Evolutionary conservation across 37 sponge, comb jelly and placozoan genomes (phyloP), one percentile per base, ranked within the genome.

Genomic region (Axinella damicornis): DNA sequence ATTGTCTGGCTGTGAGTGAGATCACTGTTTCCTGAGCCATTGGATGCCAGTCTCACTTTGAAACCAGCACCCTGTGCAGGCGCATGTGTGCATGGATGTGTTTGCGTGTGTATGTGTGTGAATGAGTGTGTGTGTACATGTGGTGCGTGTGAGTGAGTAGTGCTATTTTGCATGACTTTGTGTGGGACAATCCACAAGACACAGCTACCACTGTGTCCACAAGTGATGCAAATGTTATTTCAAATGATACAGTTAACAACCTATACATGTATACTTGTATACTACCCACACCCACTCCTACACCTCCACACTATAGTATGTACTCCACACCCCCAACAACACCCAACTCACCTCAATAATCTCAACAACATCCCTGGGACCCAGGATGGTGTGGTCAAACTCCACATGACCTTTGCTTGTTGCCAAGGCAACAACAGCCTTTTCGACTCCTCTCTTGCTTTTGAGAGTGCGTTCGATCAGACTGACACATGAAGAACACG

Each of bases 401-500:
- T 97, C 94, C 27, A 97, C 68, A 52, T 86, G 87, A 21, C 86
- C 95, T 70, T 63, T 89, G 57, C 71, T 75, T 0, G 96, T 95
- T 79, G 94, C 65, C 72, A 97, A 70, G 61, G 98, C 75, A 58
- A 97, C 94, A 28, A 86, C 61, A 13, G 94, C 97, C 54, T 80
- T 79, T 36, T 84, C 65, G 22, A 96, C 82, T 18, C 97, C 97
- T 4, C 41, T 34, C 27, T 37, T 69, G 57, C 80, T 61, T 58
- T 46, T 73, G 19, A 96, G 79, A 5, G 94, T 86, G 18, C 92
- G 74, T 82, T 99, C 97, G 66, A 99, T 96, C 35, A 93, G 65
- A 68, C 77, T 74, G 36, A 99, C 99, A 91, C 97, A 99, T 1
- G 97, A 96, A 27, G 94, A 85, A 83, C 99, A 99, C 14, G 93